Evolutionary conservation across 2,888 invertebrate species (phyloP).

Genomic region (Stenotaenia linearis): DNA sequence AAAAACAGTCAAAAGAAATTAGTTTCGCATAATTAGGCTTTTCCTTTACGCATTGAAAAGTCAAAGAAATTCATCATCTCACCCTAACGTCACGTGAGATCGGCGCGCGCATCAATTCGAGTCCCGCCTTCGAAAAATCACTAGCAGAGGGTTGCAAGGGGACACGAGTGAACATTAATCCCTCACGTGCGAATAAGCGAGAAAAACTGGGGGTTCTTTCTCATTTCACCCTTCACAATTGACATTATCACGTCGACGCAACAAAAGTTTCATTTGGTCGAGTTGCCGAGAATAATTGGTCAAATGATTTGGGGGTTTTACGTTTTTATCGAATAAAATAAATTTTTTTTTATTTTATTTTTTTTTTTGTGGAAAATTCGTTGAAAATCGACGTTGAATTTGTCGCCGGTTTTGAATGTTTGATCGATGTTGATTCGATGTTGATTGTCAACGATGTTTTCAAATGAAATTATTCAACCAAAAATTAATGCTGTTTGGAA

Average conservation of each 20-base stretch:
- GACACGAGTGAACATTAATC: constrained; percentile 6
- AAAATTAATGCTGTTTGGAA: too few relatives aligned
- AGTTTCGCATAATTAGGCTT: constrained; percentile 14
- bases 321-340: not conserved
- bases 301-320: not conserved
- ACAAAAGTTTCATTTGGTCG: not conserved
- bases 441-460: too few relatives aligned
- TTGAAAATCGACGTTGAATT: too few relatives aligned
- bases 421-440: too few relatives aligned
- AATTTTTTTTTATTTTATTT: not conserved
- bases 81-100: not conserved
- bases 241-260: not conserved
- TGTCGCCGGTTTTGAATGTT: too few relatives aligned
- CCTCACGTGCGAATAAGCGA: not conserved
- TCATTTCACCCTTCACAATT: constrained; percentile 9
- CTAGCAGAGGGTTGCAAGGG: not conserved
- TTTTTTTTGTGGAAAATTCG: not conserved
- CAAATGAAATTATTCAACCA: too few relatives aligned
- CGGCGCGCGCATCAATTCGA: not conserved
- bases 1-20: not conserved
- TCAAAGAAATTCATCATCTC: constrained; percentile 12
- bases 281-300: not conserved
- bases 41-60: not conserved
- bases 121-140: constrained; percentile 8
- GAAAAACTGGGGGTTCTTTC: not conserved